A percentile compares a stretch with the other conserved stretches of the same genome.
phyloP scores from a whole-genome alignment of 2,797 vertebrate genomes.

The Spheniscus humboldti region DNA sequence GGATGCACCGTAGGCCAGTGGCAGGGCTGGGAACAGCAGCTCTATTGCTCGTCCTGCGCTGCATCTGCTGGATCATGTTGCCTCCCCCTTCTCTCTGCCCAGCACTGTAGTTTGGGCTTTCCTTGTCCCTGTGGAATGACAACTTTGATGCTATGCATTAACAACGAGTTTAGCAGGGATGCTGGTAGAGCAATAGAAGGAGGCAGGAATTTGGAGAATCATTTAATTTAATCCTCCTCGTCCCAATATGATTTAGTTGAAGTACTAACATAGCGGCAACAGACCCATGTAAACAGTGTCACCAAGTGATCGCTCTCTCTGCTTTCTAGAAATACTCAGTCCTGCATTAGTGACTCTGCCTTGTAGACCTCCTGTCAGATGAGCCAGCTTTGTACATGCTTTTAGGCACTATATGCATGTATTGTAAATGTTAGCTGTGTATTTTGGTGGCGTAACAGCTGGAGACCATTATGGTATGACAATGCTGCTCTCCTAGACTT shows the following conservation, averaged over 20 bases:
- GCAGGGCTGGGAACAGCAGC: background rate
- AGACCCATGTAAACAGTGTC: background rate
- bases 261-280: background rate
- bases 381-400: background rate
- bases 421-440: conserved; percentile 19
- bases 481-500: background rate
- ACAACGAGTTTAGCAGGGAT: background rate
- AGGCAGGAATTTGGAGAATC: background rate
- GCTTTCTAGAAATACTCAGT: background rate
- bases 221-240: background rate
- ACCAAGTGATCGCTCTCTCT: background rate
- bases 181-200: background rate
- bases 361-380: background rate
- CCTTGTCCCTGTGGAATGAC: background rate
- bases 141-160: background rate
- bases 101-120: background rate
- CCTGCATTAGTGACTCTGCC: background rate
- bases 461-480: conserved; percentile 10
- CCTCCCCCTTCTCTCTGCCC: background rate
- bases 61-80: accelerated
- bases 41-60: background rate
- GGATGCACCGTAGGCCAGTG: background rate
- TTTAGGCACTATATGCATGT: background rate
- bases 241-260: background rate
- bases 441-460: conserved; percentile 36